Evolutionary conservation across 2,888 invertebrate species (phyloP), one percentile per base, ranked within the genome.

Genomic region (Drosophila siamana): DNA sequence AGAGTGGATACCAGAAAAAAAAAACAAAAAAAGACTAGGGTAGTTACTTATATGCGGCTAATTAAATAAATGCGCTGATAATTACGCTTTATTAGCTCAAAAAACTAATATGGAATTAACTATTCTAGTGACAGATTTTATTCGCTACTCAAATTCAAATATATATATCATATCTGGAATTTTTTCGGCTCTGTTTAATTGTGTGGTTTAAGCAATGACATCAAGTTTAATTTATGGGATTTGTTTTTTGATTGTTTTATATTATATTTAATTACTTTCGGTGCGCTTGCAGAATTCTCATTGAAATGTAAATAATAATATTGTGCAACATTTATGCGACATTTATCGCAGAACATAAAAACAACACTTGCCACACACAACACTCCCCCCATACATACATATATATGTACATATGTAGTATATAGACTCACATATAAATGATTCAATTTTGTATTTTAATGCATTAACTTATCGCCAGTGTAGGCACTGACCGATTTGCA

Each of bases 51-150:
- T 57, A 56, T 64, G 44, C 44, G 83, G 74, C 86, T 82, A 82
- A 82, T 82, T 82, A 80, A 82, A 82, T 86, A 82, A 82, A 86
- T 86, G 69, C 65, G 66, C 52, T 44, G 82, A 74, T 82, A 82
- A 82, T 82, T 80, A 70, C 77, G 80, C 80, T 74, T 86, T 86
- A 82, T 86, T 82, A 83, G 82, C 74, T 86, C 65, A 74, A 59
- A 38, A 54, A 80, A 74, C 86, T 80, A 83, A 86, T 68, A 68
- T 72, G 84, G 66, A 52, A 82, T 83, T 83, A 83, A 83, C 86
- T 56, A 79, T 85, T 75, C 26, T 66, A 67, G 28, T 80, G 86
- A 83, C 81, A 86, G 80, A 83, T 81, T 83, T 74, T 64, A 66
- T 78, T n/a, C n/a, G 13, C 13, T 55, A 54, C 38, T 2, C 19